Percentiles rank a stretch among this genome's conserved stretches.
These are phyloP conservation scores for Cotesia glomerata DNA, from an alignment of 1,140 invertebrate species.

Conservation along the genomic window DNA sequence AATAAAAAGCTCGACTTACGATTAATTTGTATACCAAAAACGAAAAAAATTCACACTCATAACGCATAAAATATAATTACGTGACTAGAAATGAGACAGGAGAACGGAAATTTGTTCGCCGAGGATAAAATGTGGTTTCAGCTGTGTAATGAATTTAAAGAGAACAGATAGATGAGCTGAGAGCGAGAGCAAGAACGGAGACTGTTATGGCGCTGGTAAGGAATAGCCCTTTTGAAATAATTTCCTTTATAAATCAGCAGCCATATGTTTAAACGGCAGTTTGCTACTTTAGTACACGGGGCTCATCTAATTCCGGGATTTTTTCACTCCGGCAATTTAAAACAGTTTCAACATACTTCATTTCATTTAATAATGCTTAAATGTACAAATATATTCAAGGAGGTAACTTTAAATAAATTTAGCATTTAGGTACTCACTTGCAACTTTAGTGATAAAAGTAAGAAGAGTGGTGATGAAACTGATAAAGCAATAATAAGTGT, in stretches of 20 bases:
- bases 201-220: constrained; percentile 36
- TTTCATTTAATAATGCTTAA: no score
- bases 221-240: constrained; percentile 50
- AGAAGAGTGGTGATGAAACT: no score
- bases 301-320: constrained; percentile 28
- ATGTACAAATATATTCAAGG: no score
- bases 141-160: constrained; percentile 15
- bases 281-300: neutral
- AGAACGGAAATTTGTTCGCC: constrained; percentile 9
- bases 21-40: no score
- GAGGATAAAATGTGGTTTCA: constrained; percentile 20
- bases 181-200: neutral
- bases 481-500: no score
- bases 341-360: neutral
- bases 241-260: constrained; percentile 55
- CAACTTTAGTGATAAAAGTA: no score
- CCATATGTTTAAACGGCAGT: constrained; percentile 45
- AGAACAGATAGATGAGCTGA: neutral
- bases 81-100: neutral
- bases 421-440: no score
- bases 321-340: constrained; percentile 4
- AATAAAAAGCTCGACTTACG: no score
- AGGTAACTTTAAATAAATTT: no score
- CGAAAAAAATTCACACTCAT: neutral
- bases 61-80: neutral